phyloP scores from a whole-genome alignment of 2,888 invertebrate genomes.

The Drosophila nigricruria region DNA sequence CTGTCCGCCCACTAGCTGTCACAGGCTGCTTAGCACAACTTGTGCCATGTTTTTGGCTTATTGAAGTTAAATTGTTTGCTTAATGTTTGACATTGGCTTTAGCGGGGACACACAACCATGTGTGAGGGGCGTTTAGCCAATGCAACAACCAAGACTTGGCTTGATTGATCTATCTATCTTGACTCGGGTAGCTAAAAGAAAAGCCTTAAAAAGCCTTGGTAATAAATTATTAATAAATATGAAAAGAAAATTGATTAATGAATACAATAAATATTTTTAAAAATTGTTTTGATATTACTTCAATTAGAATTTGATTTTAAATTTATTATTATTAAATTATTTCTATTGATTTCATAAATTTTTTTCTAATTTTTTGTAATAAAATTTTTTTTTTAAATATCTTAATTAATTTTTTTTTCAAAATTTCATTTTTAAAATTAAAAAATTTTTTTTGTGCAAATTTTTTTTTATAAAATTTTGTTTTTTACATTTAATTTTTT shows the following conservation, averaged over 20 bases:
- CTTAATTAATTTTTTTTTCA: neutral
- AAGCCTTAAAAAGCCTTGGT: neutral
- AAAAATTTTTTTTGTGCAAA: too few relatives aligned
- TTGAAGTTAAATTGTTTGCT: slow-evolving; percentile 70
- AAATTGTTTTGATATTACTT: too few relatives aligned
- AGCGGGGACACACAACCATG: slow-evolving; percentile 38
- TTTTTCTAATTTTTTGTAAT: neutral
- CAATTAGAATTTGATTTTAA: too few relatives aligned
- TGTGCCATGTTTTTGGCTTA: slow-evolving; percentile 51
- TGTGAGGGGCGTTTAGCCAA: neutral
- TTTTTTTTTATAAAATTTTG: too few relatives aligned
- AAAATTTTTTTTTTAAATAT: too few relatives aligned
- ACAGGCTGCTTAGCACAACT: slow-evolving; percentile 10
- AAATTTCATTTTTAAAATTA: too few relatives aligned
- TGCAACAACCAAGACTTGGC: slow-evolving; percentile 29
- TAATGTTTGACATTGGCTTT: slow-evolving; percentile 41
- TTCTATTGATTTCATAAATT: too few relatives aligned
- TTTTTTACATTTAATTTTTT: too few relatives aligned
- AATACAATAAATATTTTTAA: neutral
- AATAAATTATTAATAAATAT: neutral
- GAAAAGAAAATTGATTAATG: neutral
- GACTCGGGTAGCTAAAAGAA: neutral
- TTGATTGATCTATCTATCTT: neutral
- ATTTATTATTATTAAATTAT: too few relatives aligned
- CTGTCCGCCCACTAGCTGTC: neutral